These are phyloP conservation scores for Venusia cambrica DNA, from an alignment of 2,888 invertebrate genomes.

Conservation along the genomic window DNA sequence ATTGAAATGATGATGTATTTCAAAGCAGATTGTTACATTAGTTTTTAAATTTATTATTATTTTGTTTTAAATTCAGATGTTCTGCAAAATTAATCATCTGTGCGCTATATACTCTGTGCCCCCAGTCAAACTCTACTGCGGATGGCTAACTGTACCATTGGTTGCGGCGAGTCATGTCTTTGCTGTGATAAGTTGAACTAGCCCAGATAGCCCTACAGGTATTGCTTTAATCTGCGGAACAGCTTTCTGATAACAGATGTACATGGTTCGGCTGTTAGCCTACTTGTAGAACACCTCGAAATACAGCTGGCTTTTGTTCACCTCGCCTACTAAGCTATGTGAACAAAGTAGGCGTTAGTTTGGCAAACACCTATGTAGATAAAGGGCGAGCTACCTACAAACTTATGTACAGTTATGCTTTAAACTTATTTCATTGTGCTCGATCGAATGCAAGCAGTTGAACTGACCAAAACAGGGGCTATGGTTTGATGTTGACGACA, in stretches of 20 bases:
- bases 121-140: slow-evolving; percentile 44
- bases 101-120: slow-evolving; percentile 25
- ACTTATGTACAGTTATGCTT: no score
- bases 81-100: no score
- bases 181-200: slow-evolving; percentile 26
- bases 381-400: no score
- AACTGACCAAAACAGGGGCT: no score
- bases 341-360: slow-evolving; percentile 2
- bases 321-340: no score
- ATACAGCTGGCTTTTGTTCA: slow-evolving; percentile 16
- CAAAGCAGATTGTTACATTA: no score
- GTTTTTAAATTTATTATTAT: no score
- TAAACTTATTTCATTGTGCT: no score
- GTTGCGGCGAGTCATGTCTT: slow-evolving; percentile 30
- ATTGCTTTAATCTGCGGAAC: slow-evolving; percentile 10
- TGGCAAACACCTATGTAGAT: not conserved
- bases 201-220: slow-evolving; percentile 16
- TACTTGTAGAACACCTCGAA: slow-evolving; percentile 22
- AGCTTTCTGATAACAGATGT: slow-evolving; percentile 26
- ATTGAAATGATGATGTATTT: no score
- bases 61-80: no score
- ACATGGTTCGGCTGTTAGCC: slow-evolving; percentile 27
- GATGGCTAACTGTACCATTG: slow-evolving; percentile 29
- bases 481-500: no score
- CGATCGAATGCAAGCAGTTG: no score